Evolutionary conservation across 2,888 invertebrate species (phyloP).

Genomic region (Agonopterix heracliana): DNA sequence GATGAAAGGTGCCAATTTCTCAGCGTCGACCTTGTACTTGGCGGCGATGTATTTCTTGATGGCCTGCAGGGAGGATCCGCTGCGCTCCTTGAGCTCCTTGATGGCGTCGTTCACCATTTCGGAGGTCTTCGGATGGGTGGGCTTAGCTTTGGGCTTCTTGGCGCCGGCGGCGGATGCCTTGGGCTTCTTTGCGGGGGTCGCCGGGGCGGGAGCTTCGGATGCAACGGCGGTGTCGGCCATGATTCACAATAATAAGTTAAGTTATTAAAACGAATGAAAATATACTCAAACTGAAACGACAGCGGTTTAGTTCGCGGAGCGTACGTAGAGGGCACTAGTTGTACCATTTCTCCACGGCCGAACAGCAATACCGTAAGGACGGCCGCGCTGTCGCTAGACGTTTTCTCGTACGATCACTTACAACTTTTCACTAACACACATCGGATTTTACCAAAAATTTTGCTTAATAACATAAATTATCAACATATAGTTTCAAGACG

Average conservation of each 20-base stretch:
- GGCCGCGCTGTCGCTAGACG: neutral
- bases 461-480: neutral
- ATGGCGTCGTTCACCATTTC: constrained; percentile 77
- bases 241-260: neutral
- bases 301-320: too few species aligned
- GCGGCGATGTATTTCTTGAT: constrained; percentile 80
- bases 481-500: neutral
- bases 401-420: neutral
- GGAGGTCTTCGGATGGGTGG: constrained; percentile 37
- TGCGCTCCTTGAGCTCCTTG: constrained; percentile 67
- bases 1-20: constrained; percentile 76
- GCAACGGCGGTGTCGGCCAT: constrained; percentile 39
- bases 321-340: neutral
- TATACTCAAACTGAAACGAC: too few species aligned
- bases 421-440: neutral
- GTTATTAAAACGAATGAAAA: neutral
- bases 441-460: neutral
- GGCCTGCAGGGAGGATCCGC: constrained; percentile 74
- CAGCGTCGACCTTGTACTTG: constrained; percentile 76
- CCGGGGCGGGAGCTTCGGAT: constrained; percentile 27
- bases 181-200: constrained; percentile 10
- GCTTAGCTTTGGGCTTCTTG: constrained; percentile 43
- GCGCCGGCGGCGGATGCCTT: constrained; percentile 12
- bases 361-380: neutral
- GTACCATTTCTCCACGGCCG: neutral